Evolutionary conservation across 2,113 vertebrate genomes (phyloP), one percentile per base, ranked within the genome.

Genomic region (Archilochus colubris): DNA sequence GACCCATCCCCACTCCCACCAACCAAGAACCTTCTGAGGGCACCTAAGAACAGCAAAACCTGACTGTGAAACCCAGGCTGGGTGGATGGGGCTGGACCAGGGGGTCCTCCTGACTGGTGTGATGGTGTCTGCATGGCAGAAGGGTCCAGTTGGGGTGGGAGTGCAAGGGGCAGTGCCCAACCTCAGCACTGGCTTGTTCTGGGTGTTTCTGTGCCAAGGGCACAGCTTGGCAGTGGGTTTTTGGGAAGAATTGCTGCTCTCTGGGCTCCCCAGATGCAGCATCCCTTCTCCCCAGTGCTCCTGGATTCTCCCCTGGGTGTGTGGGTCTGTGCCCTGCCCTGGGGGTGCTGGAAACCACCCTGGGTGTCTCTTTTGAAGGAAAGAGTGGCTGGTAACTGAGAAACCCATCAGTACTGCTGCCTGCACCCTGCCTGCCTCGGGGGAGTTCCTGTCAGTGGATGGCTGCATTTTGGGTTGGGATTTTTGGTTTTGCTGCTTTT

Each of bases 401-500:
- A 9, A 48, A 3, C 44, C 0, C 89, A 20, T 82, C 48, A 38
- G 87, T 7, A 68, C 38, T 82, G 84, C 77, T 84, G 83, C 43
- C 89, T 95, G 89, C 87, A 91, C 77, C 91, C 72, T 31, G 23
- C 17, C 80, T 88, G 63, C 80, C 83, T 86, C 67, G 4, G 0
- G 68, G 77, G 53, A 77, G 72, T 51, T 84, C 62, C 59, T 44
- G 82, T 22, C 23, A 2, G 72, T 92, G 92, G 94, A 96, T 88
- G 92, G 86, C 76, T 93, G 72, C 2, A 12, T 64, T 64, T 30
- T 30, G 23, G 51, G 24, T 20, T 20, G 8, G 17, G 40, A 40
- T 2, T 64, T 53, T 51, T 43, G 15, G 24, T 69, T 46, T 66
- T 53, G 24, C 25, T 53, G 51, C 38, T 54, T 38, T 22, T 22